phyloP scores from a whole-genome alignment of 2,797 vertebrate species.

The Gouania willdenowi region DNA sequence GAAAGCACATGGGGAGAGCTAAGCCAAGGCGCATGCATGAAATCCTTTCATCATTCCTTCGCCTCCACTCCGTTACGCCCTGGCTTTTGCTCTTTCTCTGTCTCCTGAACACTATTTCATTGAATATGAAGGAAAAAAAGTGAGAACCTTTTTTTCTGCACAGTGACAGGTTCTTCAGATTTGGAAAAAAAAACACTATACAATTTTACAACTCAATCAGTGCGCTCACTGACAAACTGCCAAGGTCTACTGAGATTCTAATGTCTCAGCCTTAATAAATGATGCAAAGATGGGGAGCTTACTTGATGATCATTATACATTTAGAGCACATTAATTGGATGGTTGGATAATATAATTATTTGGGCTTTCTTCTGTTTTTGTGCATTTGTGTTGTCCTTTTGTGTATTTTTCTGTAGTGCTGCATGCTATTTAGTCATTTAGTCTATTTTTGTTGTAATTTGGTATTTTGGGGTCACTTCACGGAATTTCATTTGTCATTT shows the following conservation, averaged over 20 bases:
- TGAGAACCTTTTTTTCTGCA: too few species aligned
- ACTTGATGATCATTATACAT: slow-evolving; percentile 78
- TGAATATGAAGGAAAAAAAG: slow-evolving; percentile 45
- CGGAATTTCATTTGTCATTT: too few species aligned
- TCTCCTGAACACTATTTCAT: slow-evolving; percentile 27
- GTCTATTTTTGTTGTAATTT: too few species aligned
- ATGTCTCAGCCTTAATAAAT: slow-evolving; percentile 59
- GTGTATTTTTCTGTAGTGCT: too few species aligned
- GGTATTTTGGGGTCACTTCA: too few species aligned
- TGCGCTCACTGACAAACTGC: slow-evolving; percentile 23
- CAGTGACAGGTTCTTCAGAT: too few species aligned
- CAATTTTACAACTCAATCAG: slow-evolving; percentile 56
- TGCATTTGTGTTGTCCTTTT: too few species aligned
- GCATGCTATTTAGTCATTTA: too few species aligned
- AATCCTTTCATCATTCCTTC: slow-evolving; percentile 57
- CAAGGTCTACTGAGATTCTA: slow-evolving; percentile 28
- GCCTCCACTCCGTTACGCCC: slow-evolving; percentile 30
- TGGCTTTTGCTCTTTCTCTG: slow-evolving; percentile 33
- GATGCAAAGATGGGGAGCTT: slow-evolving; percentile 44
- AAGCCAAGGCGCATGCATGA: slow-evolving; percentile 50
- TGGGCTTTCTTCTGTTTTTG: too few species aligned
- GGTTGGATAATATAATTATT: slow-evolving; percentile 79
- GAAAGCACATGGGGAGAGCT: slow-evolving; percentile 32
- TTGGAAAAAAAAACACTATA: too few species aligned
- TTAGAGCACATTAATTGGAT: slow-evolving; percentile 78